A percentile compares a stretch with the other conserved stretches of the same genome.
Conservation (phyloP, 1,140 invertebrate genomes). For the Cataglyphis hispanica region DNA sequence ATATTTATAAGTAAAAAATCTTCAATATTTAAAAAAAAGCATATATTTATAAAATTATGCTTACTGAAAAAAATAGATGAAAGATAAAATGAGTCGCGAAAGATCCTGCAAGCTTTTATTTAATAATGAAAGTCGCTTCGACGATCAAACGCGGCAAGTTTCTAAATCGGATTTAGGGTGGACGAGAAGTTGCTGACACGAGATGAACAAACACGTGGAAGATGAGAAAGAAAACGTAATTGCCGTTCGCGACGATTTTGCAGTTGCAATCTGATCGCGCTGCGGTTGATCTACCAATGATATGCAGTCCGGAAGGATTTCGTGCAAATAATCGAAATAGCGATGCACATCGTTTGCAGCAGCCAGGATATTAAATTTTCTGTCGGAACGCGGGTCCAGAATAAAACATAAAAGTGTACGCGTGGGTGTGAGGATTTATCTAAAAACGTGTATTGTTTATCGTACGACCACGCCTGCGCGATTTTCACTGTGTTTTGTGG, state of each 20-base stretch:
- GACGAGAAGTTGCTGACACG: slow-evolving; percentile 33
- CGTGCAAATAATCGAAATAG: slow-evolving; percentile 59
- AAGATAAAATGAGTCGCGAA: background rate
- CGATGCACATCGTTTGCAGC: slow-evolving; percentile 54
- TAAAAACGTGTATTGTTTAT: slow-evolving; percentile 65
- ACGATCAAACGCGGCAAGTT: slow-evolving; percentile 40
- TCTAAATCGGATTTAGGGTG: slow-evolving; percentile 61
- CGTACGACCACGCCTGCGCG: slow-evolving; percentile 34
- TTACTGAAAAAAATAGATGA: background rate
- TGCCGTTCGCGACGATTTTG: slow-evolving; percentile 33
- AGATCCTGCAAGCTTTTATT: slow-evolving; percentile 60
- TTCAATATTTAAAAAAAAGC: slow-evolving; percentile 38
- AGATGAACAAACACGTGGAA: background rate
- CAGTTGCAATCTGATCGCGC: slow-evolving; percentile 35
- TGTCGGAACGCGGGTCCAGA: slow-evolving; percentile 42
- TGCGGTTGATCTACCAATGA: slow-evolving; percentile 47
- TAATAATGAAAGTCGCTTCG: slow-evolving; percentile 66
- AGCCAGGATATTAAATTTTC: slow-evolving; percentile 74
- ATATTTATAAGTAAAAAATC: background rate
- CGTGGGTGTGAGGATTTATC: slow-evolving; percentile 46
- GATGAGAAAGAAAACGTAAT: background rate
- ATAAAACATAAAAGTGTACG: slow-evolving; percentile 67
- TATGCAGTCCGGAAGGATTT: slow-evolving; percentile 60
- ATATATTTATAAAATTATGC: slow-evolving; percentile 11
- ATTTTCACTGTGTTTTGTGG: slow-evolving; percentile 54